These are phyloP conservation scores for Cyanoramphus novaezelandiae DNA, from an alignment of 2,113 vertebrate species.

Conservation along the genomic window DNA sequence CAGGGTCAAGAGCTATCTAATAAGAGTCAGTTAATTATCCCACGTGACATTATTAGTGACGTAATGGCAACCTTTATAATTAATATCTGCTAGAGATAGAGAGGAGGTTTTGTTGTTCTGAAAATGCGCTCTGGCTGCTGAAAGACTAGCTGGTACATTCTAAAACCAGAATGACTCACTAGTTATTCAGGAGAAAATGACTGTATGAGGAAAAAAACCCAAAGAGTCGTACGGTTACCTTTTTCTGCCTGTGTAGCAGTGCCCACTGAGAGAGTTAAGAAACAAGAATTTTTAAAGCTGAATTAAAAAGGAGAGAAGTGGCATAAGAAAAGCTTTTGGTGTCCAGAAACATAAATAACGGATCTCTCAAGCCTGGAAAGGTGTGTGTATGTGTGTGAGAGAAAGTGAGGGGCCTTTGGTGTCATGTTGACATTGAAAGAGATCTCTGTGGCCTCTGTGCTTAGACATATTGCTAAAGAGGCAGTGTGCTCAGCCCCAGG, in stretches of 20 bases:
- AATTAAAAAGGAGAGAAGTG: not conserved
- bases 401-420: conserved; percentile 13
- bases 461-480: not conserved
- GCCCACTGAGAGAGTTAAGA: not conserved
- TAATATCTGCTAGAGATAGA: conserved; percentile 23
- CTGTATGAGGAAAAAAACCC: not conserved
- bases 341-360: conserved; percentile 38
- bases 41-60: not conserved
- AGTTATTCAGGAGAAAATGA: conserved; percentile 48
- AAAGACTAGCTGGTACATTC: not conserved
- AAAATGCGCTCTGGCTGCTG: not conserved
- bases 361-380: conserved; percentile 29
- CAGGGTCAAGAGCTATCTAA: conserved; percentile 15
- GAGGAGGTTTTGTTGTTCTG: not conserved
- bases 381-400: not conserved
- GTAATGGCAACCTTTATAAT: conserved; percentile 45
- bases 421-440: not conserved
- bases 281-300: not conserved
- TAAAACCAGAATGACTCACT: conserved; percentile 14
- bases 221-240: not conserved
- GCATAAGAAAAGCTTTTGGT: conserved; percentile 21
- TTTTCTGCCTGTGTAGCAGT: not conserved
- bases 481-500: rapidly evolving
- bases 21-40: conserved; percentile 8
- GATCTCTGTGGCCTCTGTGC: not conserved